Percentiles rank a stretch among this genome's conserved stretches.
Evolutionary conservation across 1,140 invertebrate genomes (phyloP).

Genomic region (Wiebesia pumilae): DNA sequence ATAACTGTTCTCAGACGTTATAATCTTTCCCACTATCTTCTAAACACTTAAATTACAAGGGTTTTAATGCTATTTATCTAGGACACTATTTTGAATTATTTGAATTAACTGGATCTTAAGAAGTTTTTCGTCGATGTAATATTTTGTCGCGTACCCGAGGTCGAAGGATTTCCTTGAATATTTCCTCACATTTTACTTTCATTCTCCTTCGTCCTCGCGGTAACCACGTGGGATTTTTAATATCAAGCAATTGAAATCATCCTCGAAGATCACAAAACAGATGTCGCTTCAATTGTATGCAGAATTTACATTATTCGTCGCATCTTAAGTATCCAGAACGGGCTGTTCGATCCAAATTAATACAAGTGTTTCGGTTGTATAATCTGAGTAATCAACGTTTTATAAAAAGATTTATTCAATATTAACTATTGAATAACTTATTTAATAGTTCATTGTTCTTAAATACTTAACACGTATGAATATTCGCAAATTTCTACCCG

Average conservation of each 20-base stretch:
- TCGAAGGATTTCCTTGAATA: slow-evolving; percentile 50
- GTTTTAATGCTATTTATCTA: not conserved
- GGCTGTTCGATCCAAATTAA: slow-evolving; percentile 73
- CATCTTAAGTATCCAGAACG: slow-evolving; percentile 74
- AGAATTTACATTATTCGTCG: slow-evolving; percentile 46
- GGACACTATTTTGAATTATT: slow-evolving; percentile 13
- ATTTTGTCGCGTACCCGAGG: slow-evolving; percentile 27
- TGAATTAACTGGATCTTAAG: slow-evolving; percentile 51
- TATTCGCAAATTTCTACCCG: too few relatives aligned
- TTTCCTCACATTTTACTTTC: slow-evolving; percentile 32
- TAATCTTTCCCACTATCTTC: not conserved
- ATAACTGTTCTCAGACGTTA: not conserved
- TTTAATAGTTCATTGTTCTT: too few relatives aligned
- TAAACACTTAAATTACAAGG: not conserved
- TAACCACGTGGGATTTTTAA: slow-evolving; percentile 30
- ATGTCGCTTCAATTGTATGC: slow-evolving; percentile 1
- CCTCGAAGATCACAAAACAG: slow-evolving; percentile 14
- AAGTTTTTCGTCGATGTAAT: slow-evolving; percentile 40
- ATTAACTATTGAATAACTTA: too few relatives aligned
- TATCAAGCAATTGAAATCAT: slow-evolving; percentile 12
- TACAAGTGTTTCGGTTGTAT: slow-evolving; percentile 31
- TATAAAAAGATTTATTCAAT: not conserved
- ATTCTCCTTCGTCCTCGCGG: slow-evolving; percentile 45
- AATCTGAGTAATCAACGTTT: slow-evolving; percentile 8
- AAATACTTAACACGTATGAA: too few relatives aligned